A percentile compares a stretch with the other conserved stretches of the same genome.
Evolutionary conservation across 64 coral and sea anemone species (phyloP).

Genomic region (Pocillopora damicornis): DNA sequence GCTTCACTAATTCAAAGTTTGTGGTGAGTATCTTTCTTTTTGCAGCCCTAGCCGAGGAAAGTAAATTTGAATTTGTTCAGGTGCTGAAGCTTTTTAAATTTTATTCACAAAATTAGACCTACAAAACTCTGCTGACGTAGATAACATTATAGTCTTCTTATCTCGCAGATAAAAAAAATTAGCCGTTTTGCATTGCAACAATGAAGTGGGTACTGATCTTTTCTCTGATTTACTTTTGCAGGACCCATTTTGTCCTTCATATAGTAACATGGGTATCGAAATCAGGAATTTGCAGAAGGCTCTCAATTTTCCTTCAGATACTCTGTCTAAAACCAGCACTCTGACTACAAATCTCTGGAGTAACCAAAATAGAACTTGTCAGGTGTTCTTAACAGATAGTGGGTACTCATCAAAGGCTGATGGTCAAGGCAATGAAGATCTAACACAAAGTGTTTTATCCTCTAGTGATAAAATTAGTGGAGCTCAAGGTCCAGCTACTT

Average conservation of each 20-base stretch:
- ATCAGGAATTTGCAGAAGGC: background rate
- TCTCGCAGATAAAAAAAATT: background rate
- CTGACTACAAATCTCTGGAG: background rate
- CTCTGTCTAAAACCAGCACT: background rate
- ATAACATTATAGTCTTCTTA: too few species aligned
- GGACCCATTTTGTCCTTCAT: background rate
- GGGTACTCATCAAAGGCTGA: constrained; percentile 22
- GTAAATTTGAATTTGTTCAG: background rate
- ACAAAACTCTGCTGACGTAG: too few species aligned
- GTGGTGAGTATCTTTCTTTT: background rate
- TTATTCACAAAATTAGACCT: too few species aligned
- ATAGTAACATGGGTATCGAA: background rate
- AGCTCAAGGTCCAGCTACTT: background rate
- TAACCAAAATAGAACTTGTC: background rate
- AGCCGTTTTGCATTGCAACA: background rate
- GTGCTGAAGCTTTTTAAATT: too few species aligned
- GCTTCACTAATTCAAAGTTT: background rate
- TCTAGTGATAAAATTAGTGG: background rate
- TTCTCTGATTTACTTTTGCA: constrained; percentile 2
- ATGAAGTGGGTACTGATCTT: background rate
- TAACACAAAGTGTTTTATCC: background rate
- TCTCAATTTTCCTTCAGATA: background rate
- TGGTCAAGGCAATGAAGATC: background rate
- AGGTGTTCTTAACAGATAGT: constrained; percentile 21
- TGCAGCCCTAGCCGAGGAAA: background rate